Evolutionary conservation across 2,797 vertebrate genomes (phyloP).

Genomic region (Falco rusticolus): DNA sequence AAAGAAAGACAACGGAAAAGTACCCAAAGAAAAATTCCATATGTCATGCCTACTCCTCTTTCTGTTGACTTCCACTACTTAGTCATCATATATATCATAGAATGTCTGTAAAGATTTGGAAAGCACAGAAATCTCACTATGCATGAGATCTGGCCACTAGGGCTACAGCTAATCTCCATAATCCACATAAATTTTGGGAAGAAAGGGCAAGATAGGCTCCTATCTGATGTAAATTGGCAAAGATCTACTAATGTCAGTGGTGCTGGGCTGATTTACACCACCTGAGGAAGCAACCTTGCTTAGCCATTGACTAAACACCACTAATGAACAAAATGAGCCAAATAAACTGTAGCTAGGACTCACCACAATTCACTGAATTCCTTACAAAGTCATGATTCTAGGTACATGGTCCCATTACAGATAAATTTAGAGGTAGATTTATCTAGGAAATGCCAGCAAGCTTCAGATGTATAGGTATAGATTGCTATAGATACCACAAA

Average conservation of each 20-base stretch:
- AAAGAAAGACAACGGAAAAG: neutral
- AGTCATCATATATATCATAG: conserved; percentile 40
- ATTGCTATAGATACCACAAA: neutral
- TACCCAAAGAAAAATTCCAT: neutral
- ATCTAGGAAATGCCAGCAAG: neutral
- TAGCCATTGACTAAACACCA: neutral
- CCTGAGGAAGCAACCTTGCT: neutral
- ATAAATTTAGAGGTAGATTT: conserved; percentile 12
- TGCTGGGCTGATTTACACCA: conserved; percentile 32
- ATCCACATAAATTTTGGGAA: conserved; percentile 64
- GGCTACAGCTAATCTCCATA: conserved; percentile 70
- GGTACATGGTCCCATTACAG: neutral
- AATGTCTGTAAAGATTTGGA: conserved; percentile 49
- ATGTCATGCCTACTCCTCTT: neutral
- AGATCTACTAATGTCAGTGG: neutral
- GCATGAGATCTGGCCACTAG: conserved; percentile 19
- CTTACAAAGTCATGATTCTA: neutral
- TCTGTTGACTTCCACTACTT: neutral
- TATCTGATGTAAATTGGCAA: conserved; percentile 22
- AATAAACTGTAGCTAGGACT: conserved; percentile 1
- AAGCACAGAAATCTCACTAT: conserved; percentile 15
- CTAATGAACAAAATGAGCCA: neutral
- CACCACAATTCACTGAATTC: neutral
- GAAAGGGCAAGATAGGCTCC: conserved; percentile 39
- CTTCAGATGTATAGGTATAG: neutral